These are phyloP conservation scores for Hedya salicella DNA, from an alignment of 2,888 invertebrate genomes.

Conservation along the genomic window DNA sequence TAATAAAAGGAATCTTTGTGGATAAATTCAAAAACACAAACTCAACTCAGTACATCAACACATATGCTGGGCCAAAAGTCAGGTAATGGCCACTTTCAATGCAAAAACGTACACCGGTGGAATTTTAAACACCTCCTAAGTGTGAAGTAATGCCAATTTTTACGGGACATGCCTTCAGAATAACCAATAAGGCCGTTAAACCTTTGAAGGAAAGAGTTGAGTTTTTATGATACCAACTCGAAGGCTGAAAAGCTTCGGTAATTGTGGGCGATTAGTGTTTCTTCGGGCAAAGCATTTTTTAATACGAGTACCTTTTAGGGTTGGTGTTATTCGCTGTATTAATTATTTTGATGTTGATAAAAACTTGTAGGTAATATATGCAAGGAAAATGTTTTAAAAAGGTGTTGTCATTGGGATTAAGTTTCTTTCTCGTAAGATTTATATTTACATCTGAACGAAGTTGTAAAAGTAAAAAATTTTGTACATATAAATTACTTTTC, in stretches of 20 bases:
- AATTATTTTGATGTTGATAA: neutral
- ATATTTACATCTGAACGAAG: too few relatives aligned
- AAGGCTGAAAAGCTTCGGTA: conserved; percentile 14
- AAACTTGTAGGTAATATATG: neutral
- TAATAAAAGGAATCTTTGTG: neutral
- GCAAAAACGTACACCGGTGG: conserved; percentile 68
- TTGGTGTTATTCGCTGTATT: neutral
- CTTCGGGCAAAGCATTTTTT: neutral
- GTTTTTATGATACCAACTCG: conserved; percentile 50
- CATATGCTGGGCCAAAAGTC: conserved; percentile 52
- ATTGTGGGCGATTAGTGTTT: conserved; percentile 43
- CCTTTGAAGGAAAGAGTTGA: conserved; percentile 54
- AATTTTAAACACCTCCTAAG: conserved; percentile 73
- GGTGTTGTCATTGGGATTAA: neutral
- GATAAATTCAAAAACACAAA: neutral
- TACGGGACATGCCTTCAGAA: conserved; percentile 67
- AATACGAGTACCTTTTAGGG: neutral
- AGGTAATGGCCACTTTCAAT: conserved; percentile 73
- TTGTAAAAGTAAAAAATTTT: too few relatives aligned
- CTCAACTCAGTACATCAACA: conserved; percentile 29
- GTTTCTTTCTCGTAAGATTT: neutral
- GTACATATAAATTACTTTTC: too few relatives aligned
- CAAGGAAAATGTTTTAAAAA: neutral
- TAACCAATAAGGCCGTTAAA: conserved; percentile 64
- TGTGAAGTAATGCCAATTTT: conserved; percentile 79